Evolutionary conservation across 2,888 invertebrate genomes (phyloP).

Genomic region (Abscondita cerata): DNA sequence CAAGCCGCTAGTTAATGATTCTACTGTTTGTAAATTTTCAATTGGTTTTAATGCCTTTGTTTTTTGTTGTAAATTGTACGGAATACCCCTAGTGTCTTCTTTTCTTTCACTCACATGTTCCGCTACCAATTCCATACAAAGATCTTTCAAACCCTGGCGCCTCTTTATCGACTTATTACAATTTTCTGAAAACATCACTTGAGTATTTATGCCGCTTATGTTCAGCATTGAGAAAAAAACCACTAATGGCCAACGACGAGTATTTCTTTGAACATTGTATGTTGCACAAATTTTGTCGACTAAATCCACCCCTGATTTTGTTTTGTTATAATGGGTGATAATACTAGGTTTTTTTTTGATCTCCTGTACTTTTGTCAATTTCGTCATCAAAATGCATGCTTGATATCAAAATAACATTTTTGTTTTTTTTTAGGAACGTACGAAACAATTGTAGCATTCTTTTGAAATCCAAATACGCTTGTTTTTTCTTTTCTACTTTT

Average conservation of each 20-base stretch:
- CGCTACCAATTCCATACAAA: too few relatives aligned
- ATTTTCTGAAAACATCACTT: background rate
- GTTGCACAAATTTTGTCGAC: background rate
- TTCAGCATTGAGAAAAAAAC: background rate
- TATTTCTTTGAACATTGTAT: background rate
- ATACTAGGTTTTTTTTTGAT: background rate
- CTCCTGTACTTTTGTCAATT: background rate
- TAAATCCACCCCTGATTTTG: background rate
- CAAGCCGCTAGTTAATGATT: background rate
- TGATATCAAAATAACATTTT: too few relatives aligned
- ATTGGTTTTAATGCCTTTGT: background rate
- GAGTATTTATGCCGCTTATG: too few relatives aligned
- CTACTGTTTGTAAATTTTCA: background rate
- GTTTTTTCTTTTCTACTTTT: background rate
- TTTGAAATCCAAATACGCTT: background rate
- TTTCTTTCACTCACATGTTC: too few relatives aligned
- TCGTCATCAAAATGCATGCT: too few relatives aligned
- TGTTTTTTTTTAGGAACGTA: too few relatives aligned
- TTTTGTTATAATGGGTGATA: too few relatives aligned
- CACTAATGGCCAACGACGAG: background rate
- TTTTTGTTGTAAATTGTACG: background rate
- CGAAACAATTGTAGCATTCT: too few relatives aligned
- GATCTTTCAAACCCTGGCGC: background rate
- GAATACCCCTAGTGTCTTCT: background rate
- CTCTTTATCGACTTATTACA: background rate